Conservation (phyloP, 2,888 invertebrate genomes). For the Hypsopygia costalis region DNA sequence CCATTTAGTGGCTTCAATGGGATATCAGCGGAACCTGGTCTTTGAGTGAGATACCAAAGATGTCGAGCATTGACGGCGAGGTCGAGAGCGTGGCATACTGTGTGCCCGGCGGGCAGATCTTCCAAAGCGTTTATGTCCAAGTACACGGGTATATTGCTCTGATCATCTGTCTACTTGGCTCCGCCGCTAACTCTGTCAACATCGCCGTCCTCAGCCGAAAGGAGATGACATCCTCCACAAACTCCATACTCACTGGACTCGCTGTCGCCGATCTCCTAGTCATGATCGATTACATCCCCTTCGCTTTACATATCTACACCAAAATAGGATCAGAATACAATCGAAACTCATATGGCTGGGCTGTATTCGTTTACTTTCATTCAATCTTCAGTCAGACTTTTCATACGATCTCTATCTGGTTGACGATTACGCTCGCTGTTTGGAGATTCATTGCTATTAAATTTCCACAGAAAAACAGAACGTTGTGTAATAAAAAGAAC, state of each 20-base stretch:
- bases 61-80: slow-evolving; percentile 28
- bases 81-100: slow-evolving; percentile 59
- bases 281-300: slow-evolving; percentile 96
- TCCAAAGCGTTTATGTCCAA: slow-evolving; percentile 83
- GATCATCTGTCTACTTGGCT: slow-evolving; percentile 93
- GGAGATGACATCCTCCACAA: slow-evolving; percentile 96
- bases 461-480: slow-evolving; percentile 89
- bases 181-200: slow-evolving; percentile 93
- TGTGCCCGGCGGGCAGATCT: slow-evolving; percentile 76
- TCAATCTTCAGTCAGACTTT: slow-evolving; percentile 93
- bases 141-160: slow-evolving; percentile 93
- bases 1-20: neutral
- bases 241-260: slow-evolving; percentile 93
- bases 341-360: slow-evolving; percentile 85
- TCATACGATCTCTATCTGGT: slow-evolving; percentile 95
- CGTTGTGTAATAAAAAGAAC: slow-evolving; percentile 90
- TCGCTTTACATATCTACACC: slow-evolving; percentile 89
- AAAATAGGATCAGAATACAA: slow-evolving; percentile 71
- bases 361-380: slow-evolving; percentile 92
- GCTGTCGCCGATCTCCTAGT: slow-evolving; percentile 96
- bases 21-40: no score
- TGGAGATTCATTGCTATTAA: slow-evolving; percentile 95
- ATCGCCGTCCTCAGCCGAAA: slow-evolving; percentile 93
- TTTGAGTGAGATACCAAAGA: slow-evolving; percentile 17
- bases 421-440: slow-evolving; percentile 94